phyloP scores from a whole-genome alignment of 1,140 invertebrate species.

The Drosophila virilis region DNA sequence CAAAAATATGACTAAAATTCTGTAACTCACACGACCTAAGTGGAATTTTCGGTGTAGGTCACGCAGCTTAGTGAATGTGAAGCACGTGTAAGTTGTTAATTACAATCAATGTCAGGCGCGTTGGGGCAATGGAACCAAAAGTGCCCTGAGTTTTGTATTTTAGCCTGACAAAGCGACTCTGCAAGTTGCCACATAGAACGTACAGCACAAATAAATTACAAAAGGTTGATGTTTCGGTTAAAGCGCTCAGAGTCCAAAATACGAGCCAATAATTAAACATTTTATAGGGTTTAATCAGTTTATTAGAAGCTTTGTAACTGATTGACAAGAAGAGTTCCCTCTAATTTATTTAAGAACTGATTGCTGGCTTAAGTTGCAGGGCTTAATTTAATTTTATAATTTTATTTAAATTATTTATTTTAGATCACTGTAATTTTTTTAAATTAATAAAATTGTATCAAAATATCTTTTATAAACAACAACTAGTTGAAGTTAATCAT shows the following conservation, averaged over 20 bases:
- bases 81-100: conserved; percentile 80
- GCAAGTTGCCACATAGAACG: conserved; percentile 49
- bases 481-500: no score
- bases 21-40: not conserved
- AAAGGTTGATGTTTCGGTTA: not conserved
- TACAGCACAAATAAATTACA: conserved; percentile 19
- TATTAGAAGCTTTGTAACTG: not conserved
- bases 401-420: no score
- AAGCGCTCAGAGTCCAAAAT: not conserved
- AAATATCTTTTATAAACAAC: no score
- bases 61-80: conserved; percentile 47
- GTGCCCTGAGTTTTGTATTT: conserved; percentile 36
- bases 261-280: conserved; percentile 8
- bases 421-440: no score
- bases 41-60: conserved; percentile 36
- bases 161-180: conserved; percentile 46
- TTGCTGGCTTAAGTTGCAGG: no score
- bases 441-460: no score
- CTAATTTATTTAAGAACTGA: no score
- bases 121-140: not conserved
- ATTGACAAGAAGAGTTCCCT: not conserved
- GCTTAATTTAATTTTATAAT: no score
- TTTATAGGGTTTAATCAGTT: not conserved
- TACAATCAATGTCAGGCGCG: conserved; percentile 59
- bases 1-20: conserved; percentile 30